Evolutionary conservation across 1,140 invertebrate species (phyloP), one percentile per base, ranked within the genome.

Genomic region (Temnothorax nylanderi): DNA sequence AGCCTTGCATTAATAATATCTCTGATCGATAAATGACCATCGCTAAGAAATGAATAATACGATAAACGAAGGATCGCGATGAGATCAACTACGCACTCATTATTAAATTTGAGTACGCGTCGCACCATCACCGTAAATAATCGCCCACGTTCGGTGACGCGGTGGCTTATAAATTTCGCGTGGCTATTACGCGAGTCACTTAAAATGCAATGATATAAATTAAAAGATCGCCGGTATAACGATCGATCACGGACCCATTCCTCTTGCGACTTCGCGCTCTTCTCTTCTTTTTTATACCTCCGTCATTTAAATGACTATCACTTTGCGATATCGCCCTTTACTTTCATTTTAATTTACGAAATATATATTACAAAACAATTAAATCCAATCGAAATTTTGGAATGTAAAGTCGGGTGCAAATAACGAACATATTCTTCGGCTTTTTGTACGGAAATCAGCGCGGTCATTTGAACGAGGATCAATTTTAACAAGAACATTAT

Each of bases 121-220:
- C 26, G 47, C 60, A 76, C 85, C 87, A 81, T 87, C 85, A 74
- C 60, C 91, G 80, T 93, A 92, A 92, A 93, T 89, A 90, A 92
- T 89, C 92, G 91, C 92, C 91, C 90, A 93, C 92, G 47, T 84
- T 26, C 49, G 41, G 47, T 21, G 58, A 72, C 32, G 81, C 64
- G 72, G 77, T 64, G 72, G 75, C 80, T 86, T 89, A 91, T 92
- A 92, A 92, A 94, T 91, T 93, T 92, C 76, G 64, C 69, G 65
- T 58, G 67, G 71, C 85, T 88, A 89, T 92, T 92, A 87, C 65
- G 76, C 74, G 62, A 87, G 84, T 85, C 87, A 80, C 77, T 89
- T 91, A 91, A 92, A 81, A 92, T 88, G 41, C 90, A 89, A 88
- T 87, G 82, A 81, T 80, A 92, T 92, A 92, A 93, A 93, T 93